Percentiles rank a stretch among this genome's conserved stretches.
Evolutionary conservation across 2,888 invertebrate genomes (phyloP).

Genomic region (Ophonus ardosiacus): DNA sequence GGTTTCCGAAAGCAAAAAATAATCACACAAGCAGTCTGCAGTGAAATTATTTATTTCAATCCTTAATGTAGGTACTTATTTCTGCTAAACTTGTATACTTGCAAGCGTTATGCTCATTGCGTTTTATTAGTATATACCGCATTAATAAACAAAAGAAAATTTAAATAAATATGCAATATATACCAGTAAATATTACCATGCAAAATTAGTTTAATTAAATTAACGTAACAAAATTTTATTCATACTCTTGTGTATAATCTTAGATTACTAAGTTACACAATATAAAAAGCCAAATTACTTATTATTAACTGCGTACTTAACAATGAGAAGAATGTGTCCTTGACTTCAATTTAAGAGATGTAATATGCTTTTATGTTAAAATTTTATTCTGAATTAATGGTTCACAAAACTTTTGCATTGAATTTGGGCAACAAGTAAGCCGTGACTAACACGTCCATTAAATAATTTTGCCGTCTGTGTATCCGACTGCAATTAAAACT

Average conservation of each 20-base stretch:
- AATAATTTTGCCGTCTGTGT: constrained; percentile 47
- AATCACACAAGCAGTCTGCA: too few relatives aligned
- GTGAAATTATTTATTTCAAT: too few relatives aligned
- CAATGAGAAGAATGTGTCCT: constrained; percentile 18
- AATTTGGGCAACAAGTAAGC: constrained; percentile 9
- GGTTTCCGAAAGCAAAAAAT: too few relatives aligned
- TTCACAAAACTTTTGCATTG: constrained; percentile 9
- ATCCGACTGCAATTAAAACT: constrained; percentile 52
- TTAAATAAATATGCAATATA: not conserved
- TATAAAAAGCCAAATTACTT: constrained; percentile 1
- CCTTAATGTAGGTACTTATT: too few relatives aligned
- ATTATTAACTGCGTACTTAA: constrained; percentile 2
- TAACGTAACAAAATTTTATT: constrained; percentile 1
- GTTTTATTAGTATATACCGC: not conserved
- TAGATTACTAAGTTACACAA: constrained; percentile 4
- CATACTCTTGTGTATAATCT: constrained; percentile 4
- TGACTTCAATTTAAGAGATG: constrained; percentile 1
- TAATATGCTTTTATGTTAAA: not conserved
- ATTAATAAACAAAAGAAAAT: not conserved
- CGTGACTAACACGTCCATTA: constrained; percentile 25
- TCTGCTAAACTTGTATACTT: too few relatives aligned
- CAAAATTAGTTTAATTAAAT: not conserved
- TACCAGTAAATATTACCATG: not conserved
- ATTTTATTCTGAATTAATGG: constrained; percentile 2
- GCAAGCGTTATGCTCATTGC: too few relatives aligned